Conservation (phyloP, 64 coral and sea anemone genomes). For the Pocillopora verrucosa region DNA sequence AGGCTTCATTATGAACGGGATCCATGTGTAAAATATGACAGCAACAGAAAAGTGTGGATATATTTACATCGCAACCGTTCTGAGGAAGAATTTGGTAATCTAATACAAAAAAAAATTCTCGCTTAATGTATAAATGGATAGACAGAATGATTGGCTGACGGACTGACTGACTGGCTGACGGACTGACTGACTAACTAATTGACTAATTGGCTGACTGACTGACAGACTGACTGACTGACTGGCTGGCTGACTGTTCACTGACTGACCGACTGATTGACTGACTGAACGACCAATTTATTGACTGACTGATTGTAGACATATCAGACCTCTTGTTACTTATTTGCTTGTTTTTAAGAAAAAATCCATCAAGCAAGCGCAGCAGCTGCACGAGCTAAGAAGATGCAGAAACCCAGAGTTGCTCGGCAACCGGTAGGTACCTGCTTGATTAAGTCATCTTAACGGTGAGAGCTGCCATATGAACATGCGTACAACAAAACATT, state of each 20-base stretch:
- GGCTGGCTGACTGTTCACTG: no score
- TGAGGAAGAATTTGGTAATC: conserved; percentile 96
- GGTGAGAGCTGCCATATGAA: background rate
- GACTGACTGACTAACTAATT: no score
- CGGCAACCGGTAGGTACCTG: conserved; percentile 54
- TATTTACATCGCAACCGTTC: conserved; percentile 86
- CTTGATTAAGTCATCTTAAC: background rate
- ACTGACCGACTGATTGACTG: no score
- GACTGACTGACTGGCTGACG: no score
- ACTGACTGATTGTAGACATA: background rate
- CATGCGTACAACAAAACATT: background rate
- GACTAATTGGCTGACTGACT: no score
- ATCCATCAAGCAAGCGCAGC: conserved; percentile 97
- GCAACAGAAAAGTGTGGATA: conserved; percentile 96
- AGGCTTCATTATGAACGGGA: conserved; percentile 92
- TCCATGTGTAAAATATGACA: conserved; percentile 96
- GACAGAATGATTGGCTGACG: no score
- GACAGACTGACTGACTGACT: no score
- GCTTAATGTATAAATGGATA: background rate
- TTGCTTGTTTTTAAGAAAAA: conserved; percentile 70
- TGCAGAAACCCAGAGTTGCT: conserved; percentile 78
- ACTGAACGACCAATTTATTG: no score
- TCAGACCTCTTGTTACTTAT: background rate
- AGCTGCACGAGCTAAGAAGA: conserved; percentile 93
- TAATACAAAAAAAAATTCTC: background rate